Conservation (phyloP, 2,113 vertebrate genomes). For the Ictidomys tridecemlineatus region DNA sequence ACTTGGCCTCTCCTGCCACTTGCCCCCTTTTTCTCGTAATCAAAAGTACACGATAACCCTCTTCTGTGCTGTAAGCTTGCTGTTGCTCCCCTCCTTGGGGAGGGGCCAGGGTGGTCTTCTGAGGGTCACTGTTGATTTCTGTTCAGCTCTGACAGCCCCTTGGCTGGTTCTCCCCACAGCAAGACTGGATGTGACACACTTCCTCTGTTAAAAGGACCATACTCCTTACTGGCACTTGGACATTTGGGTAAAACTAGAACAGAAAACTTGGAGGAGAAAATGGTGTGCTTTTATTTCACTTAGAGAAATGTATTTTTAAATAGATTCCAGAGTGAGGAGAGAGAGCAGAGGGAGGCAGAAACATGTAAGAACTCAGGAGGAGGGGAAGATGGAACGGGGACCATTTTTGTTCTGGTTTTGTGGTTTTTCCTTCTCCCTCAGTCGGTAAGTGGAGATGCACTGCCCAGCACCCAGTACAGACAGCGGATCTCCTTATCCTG, state of each 20-base stretch:
- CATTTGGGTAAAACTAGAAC: not conserved
- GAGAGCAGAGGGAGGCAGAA: not conserved
- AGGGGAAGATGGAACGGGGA: not conserved
- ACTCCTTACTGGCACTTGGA: not conserved
- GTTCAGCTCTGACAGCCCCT: not conserved
- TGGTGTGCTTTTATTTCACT: conserved; percentile 38
- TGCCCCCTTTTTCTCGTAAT: not conserved
- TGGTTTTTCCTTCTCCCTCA: not conserved
- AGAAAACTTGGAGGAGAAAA: conserved; percentile 41
- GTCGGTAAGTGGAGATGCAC: not conserved
- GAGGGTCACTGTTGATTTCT: not conserved
- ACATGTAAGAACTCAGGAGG: not conserved
- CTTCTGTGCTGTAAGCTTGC: not conserved
- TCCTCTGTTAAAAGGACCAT: not conserved
- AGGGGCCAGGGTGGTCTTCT: too few species aligned
- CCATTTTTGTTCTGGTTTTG: not conserved
- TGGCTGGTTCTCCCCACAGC: not conserved
- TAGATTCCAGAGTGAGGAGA: not conserved
- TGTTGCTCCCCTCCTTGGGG: not conserved
- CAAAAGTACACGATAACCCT: not conserved
- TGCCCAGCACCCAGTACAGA: not conserved
- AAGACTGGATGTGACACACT: not conserved
- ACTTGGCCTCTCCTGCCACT: too few species aligned
- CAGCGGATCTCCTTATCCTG: not conserved
- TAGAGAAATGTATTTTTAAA: conserved; percentile 5